phyloP scores from a whole-genome alignment of 2,888 invertebrate genomes.

The Platynereis dumerilii region DNA sequence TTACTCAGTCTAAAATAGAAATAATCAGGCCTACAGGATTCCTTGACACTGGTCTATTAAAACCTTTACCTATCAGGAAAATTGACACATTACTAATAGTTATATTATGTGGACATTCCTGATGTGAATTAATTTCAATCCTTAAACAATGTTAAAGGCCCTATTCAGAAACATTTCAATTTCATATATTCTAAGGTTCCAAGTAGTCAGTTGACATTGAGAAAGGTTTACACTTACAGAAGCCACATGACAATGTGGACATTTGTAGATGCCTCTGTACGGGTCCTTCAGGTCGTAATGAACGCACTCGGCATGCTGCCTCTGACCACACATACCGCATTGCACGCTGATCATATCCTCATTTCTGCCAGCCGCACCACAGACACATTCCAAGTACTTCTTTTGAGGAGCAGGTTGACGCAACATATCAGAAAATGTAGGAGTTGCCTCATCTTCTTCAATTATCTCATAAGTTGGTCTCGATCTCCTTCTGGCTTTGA shows the following conservation, averaged over 20 bases:
- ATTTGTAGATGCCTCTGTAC: constrained; percentile 66
- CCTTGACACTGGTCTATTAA: too few species aligned
- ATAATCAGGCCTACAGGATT: too few species aligned
- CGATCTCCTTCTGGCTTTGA: not conserved
- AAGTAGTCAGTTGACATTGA: too few species aligned
- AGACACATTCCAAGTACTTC: constrained; percentile 20
- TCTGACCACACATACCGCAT: constrained; percentile 69
- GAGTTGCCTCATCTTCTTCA: not conserved
- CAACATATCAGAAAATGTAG: not conserved
- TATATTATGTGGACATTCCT: too few species aligned
- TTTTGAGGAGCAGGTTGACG: constrained; percentile 5
- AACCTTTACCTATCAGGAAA: too few species aligned
- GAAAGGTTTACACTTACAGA: constrained; percentile 56
- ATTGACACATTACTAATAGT: too few species aligned
- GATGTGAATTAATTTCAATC: too few species aligned
- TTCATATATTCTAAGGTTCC: too few species aligned
- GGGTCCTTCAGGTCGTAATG: constrained; percentile 62
- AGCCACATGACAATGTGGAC: constrained; percentile 73
- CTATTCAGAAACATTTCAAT: constrained; percentile 41
- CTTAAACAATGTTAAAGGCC: too few species aligned
- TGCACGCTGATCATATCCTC: constrained; percentile 58
- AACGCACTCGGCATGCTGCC: constrained; percentile 74
- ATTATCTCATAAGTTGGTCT: not conserved
- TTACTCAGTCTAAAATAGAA: too few species aligned
- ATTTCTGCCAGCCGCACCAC: constrained; percentile 9